A percentile compares a stretch with the other conserved stretches of the same genome.
Conservation (phyloP, 2,113 vertebrate species). For the Empidonax traillii region DNA sequence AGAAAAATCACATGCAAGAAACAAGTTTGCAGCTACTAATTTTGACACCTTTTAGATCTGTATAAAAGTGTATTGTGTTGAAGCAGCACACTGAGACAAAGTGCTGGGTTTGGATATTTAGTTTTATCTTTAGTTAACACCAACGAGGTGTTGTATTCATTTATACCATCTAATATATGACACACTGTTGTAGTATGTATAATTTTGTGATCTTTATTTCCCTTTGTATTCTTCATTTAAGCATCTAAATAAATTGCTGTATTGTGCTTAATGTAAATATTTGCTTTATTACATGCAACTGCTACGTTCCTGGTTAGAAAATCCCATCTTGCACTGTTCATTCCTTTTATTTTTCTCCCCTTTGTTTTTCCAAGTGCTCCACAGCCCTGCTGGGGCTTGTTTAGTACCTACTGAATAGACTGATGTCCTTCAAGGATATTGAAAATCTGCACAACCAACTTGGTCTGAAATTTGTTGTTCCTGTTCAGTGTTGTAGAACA, state of each 20-base stretch:
- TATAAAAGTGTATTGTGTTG: slow-evolving; percentile 86
- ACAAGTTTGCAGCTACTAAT: slow-evolving; percentile 81
- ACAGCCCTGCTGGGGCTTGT: background rate
- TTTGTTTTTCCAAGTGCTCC: background rate
- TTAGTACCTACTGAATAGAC: background rate
- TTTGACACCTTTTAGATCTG: slow-evolving; percentile 86
- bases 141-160: slow-evolving; percentile 80
- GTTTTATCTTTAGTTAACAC: slow-evolving; percentile 83
- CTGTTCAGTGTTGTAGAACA: background rate
- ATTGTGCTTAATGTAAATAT: slow-evolving; percentile 92
- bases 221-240: slow-evolving; percentile 91
- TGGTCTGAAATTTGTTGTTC: background rate
- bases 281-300: slow-evolving; percentile 74
- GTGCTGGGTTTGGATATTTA: slow-evolving; percentile 81
- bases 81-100: slow-evolving; percentile 76
- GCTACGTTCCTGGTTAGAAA: background rate
- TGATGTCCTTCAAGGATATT: background rate
- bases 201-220: slow-evolving; percentile 93
- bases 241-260: slow-evolving; percentile 99
- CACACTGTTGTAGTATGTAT: slow-evolving; percentile 90
- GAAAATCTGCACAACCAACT: background rate
- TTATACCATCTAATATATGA: slow-evolving; percentile 87
- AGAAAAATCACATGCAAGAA: slow-evolving; percentile 78
- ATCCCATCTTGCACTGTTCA: background rate
- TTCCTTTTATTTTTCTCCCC: background rate